Percentiles rank a stretch among this genome's conserved stretches.
phyloP scores from a whole-genome alignment of 2,797 vertebrate species.

The Poecile montanus region DNA sequence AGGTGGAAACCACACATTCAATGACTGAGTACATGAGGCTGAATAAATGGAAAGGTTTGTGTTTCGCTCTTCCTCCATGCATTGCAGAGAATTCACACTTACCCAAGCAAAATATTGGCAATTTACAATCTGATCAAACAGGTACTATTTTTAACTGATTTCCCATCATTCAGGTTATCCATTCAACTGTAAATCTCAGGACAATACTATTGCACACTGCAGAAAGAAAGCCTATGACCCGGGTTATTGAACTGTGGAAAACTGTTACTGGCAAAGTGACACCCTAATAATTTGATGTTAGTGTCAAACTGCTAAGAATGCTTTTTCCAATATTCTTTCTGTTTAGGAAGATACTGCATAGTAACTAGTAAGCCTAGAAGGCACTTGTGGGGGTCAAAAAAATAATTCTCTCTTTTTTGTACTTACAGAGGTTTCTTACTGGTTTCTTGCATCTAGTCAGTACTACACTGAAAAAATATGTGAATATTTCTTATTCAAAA shows the following conservation, averaged over 20 bases:
- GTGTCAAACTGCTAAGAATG: not conserved
- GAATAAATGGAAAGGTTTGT: not conserved
- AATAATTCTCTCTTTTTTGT: not conserved
- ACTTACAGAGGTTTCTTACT: not conserved
- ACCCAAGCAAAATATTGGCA: not conserved
- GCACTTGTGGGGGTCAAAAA: not conserved
- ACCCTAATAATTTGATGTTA: not conserved
- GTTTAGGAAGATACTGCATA: not conserved
- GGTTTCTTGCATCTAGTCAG: not conserved
- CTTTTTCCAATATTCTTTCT: not conserved
- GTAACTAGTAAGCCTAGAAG: not conserved
- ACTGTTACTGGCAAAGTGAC: not conserved
- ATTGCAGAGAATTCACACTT: not conserved
- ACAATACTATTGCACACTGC: accelerated
- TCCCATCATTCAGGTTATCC: not conserved
- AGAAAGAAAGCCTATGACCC: not conserved
- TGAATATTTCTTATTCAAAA: not conserved
- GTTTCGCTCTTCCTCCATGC: accelerated
- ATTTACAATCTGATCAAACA: not conserved
- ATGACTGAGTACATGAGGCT: not conserved
- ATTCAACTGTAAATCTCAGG: not conserved
- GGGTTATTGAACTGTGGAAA: not conserved
- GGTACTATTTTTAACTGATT: not conserved
- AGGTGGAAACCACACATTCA: not conserved
- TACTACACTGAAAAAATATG: not conserved